These are phyloP conservation scores for Mimas tiliae DNA, from an alignment of 2,888 invertebrate species.

Conservation along the genomic window DNA sequence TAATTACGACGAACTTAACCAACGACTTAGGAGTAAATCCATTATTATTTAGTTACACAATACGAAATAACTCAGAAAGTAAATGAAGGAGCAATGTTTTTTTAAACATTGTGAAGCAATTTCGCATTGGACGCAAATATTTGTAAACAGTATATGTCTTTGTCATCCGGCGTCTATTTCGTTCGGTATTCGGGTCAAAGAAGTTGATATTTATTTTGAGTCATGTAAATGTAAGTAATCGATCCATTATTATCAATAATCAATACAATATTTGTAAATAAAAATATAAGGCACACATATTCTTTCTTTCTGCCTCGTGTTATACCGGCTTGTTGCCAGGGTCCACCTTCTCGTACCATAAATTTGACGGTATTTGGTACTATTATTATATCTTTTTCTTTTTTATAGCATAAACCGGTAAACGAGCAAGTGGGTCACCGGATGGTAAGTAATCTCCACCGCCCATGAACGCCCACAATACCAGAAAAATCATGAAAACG, in stretches of 20 bases:
- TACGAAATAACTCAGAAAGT: constrained; percentile 6
- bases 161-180: constrained; percentile 33
- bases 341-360: too few relatives aligned
- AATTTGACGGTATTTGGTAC: too few relatives aligned
- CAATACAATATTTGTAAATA: background rate
- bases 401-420: too few relatives aligned
- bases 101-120: constrained; percentile 25
- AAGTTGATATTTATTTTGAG: constrained; percentile 27
- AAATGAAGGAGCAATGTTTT: constrained; percentile 20
- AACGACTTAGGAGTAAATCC: background rate
- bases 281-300: too few relatives aligned
- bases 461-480: too few relatives aligned
- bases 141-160: constrained; percentile 17
- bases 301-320: too few relatives aligned
- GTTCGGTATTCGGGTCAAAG: constrained; percentile 29
- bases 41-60: background rate
- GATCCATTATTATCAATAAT: background rate
- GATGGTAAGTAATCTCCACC: too few relatives aligned
- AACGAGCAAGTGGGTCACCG: too few relatives aligned
- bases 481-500: too few relatives aligned
- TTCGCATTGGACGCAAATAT: constrained; percentile 30
- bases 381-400: too few relatives aligned
- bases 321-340: too few relatives aligned
- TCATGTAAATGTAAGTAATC: background rate
- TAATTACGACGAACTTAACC: background rate